Base-by-base conservation (phyloP, 2,113 vertebrate species). In the Trichechus manatus region DNA sequence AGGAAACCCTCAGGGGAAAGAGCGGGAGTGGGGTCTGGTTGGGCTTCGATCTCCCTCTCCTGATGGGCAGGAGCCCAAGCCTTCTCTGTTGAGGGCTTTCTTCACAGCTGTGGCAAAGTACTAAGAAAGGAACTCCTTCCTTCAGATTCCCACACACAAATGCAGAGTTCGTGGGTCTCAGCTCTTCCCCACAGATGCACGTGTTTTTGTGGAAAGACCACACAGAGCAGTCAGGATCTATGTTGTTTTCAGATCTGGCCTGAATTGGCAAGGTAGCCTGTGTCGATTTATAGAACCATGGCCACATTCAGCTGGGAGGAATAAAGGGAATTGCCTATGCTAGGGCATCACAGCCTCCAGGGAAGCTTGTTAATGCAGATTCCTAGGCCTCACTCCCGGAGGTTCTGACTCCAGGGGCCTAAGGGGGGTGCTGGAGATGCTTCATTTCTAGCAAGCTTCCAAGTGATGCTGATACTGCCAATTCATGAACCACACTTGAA, bases 131-230 rank as follows among this genome's bases (percentile, higher is more conserved):
- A 81, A 74, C 63, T 70, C 63, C 59, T 91, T 13, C 66, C 74
- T 79, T 86, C 3, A 19, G 39, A 85, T 42, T 82, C 39, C 80
- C 85, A 82, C 85, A 84, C 81, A 63, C 68, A 91, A 92, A 87
- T 2, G 44, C 50, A 4, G 36, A 77, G 75, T 95, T 96, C 94
- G 77, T n/a, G 44, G 85, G 91, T 82, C 88, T 93, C 20, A 6
- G 77, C 72, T 93, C 80, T 89, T 96, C 87, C 82, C 94, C 93
- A 90, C 56, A 87, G 93, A 94, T 13, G 84, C 97, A 80, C 96
- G 90, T 96, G 90, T 87, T 97, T 94, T 92, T 97, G 92, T 90
- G 93, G 83, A 87, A 95, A 87, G 96, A 97, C 89, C 93, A 83
- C 89, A 93, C 96, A 97, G 88, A 47, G 20, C 19, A 61, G 50